Evolutionary conservation across 2,888 invertebrate species (phyloP).

Genomic region (Aricia artaxerxes): DNA sequence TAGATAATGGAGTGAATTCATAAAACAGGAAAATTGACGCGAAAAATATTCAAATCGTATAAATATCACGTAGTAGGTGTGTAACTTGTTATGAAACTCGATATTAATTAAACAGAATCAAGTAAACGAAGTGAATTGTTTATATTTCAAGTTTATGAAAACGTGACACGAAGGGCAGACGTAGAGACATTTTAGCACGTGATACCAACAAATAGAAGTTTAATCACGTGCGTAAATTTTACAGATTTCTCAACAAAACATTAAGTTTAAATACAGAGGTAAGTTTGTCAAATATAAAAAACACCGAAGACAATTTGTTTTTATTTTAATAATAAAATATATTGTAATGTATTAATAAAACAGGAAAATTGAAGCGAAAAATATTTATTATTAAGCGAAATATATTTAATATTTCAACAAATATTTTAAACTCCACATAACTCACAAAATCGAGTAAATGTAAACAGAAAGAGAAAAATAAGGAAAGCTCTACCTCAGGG

Average conservation of each 20-base stretch:
- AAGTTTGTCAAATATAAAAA: not conserved
- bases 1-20: slow-evolving; percentile 4
- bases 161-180: slow-evolving; percentile 22
- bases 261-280: not conserved
- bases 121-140: not conserved
- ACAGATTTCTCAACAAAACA: not conserved
- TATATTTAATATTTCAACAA: too few species aligned
- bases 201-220: not conserved
- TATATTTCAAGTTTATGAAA: not conserved
- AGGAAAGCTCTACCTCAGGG: too few species aligned
- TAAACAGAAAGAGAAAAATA: too few species aligned
- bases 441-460: too few species aligned
- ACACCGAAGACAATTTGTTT: not conserved
- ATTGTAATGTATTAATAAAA: not conserved
- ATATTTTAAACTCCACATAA: too few species aligned
- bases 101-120: not conserved
- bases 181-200: not conserved
- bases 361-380: not conserved
- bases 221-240: slow-evolving; percentile 6
- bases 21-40: not conserved
- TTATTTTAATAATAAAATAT: not conserved
- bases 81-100: not conserved
- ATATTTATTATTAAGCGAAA: too few species aligned
- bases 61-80: slow-evolving; percentile 29
- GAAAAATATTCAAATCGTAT: slow-evolving; percentile 5